Evolutionary conservation across 2,113 vertebrate species (phyloP).

Genomic region (Xerus inauris): DNA sequence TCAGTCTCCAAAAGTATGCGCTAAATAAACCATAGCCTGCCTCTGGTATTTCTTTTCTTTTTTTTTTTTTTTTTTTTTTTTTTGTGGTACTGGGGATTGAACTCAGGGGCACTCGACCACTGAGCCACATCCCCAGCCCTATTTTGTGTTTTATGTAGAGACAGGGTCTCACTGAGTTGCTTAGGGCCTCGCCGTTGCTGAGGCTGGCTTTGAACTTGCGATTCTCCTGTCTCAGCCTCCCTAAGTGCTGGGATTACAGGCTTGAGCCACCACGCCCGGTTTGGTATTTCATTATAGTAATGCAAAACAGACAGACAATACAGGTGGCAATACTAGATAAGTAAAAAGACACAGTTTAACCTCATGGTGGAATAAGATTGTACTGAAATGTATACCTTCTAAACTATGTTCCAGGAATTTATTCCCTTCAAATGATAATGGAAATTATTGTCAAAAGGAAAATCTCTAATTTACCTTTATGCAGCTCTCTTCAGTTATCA

Average conservation of each 20-base stretch:
- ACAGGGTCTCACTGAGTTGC: too few species aligned
- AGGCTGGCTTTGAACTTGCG: too few species aligned
- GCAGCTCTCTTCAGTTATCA: background rate
- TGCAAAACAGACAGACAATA: background rate
- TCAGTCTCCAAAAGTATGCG: background rate
- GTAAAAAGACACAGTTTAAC: background rate
- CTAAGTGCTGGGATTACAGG: too few species aligned
- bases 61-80: too few species aligned
- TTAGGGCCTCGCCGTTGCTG: too few species aligned
- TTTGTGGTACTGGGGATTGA: too few species aligned
- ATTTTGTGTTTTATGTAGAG: too few species aligned
- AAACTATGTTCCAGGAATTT: background rate
- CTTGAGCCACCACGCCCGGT: too few species aligned
- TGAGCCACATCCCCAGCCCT: too few species aligned
- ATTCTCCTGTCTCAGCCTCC: too few species aligned
- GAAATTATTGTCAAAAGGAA: conserved; percentile 29
- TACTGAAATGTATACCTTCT: background rate
- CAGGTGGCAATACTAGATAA: background rate
- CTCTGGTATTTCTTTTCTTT: background rate
- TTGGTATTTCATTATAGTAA: background rate
- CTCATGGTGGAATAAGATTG: conserved; percentile 3
- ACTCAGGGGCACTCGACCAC: too few species aligned
- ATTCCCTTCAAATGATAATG: background rate
- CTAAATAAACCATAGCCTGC: background rate
- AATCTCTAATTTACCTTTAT: conserved; percentile 8